Conservation (phyloP, 2,888 invertebrate genomes). For the Eupithecia subfuscata region DNA sequence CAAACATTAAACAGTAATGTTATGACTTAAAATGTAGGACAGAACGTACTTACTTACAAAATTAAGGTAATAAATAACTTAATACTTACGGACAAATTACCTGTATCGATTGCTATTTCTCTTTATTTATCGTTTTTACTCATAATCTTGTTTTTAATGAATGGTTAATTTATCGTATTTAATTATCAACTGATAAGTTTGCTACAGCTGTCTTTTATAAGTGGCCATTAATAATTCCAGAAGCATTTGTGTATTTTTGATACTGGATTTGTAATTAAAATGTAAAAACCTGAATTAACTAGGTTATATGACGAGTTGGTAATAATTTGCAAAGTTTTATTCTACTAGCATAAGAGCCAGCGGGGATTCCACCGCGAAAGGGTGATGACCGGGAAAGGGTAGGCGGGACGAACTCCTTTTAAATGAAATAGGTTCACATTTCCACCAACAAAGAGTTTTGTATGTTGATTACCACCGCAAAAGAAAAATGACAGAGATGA, state of each 20-base stretch:
- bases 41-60: neutral
- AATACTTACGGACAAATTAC: neutral
- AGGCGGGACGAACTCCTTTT: too few relatives aligned
- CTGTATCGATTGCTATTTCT: constrained; percentile 1
- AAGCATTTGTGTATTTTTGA: constrained; percentile 12
- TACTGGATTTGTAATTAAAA: neutral
- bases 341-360: neutral
- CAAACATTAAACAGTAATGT: too few relatives aligned
- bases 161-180: neutral
- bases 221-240: constrained; percentile 8
- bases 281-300: constrained; percentile 3
- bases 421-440: too few relatives aligned
- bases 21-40: neutral
- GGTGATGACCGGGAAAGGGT: too few relatives aligned
- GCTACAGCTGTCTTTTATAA: constrained; percentile 4
- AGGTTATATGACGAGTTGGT: neutral
- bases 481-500: too few relatives aligned
- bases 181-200: constrained; percentile 3
- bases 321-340: neutral
- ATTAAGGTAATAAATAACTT: neutral
- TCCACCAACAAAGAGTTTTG: too few relatives aligned
- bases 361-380: too few relatives aligned
- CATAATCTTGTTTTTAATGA: constrained; percentile 3
- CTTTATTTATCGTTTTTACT: neutral
- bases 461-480: too few relatives aligned